A percentile compares a stretch with the other conserved stretches of the same genome.
phyloP scores from a whole-genome alignment of 92 coral and sea anemone genomes.

The Palythoa grandiflora region DNA sequence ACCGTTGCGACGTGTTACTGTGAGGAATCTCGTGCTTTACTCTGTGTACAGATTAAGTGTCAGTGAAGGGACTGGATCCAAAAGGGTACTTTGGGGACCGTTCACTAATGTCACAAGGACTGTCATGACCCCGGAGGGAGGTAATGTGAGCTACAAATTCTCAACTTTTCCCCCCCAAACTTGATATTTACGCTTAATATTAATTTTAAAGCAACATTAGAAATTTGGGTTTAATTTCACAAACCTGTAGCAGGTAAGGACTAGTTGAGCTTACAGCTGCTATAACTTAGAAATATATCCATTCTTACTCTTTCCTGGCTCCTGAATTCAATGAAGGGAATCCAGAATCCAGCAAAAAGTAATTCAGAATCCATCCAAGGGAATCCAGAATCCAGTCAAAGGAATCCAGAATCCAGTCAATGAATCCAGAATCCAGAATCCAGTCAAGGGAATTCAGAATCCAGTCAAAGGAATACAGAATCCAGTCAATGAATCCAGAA shows the following conservation, averaged over 20 bases:
- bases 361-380: not conserved
- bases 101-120: slow-evolving; percentile 35
- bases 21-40: slow-evolving; percentile 21
- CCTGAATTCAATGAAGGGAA: not conserved
- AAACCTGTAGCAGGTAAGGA: too few species aligned
- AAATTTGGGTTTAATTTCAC: too few species aligned
- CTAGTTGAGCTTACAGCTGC: too few species aligned
- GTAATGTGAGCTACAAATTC: not conserved
- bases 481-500: too few species aligned
- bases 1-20: slow-evolving; percentile 26
- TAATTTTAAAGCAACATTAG: too few species aligned
- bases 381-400: not conserved
- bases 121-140: slow-evolving; percentile 45
- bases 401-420: not conserved
- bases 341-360: not conserved
- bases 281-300: too few species aligned
- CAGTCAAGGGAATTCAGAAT: not conserved
- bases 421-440: not conserved
- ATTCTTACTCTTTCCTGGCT: too few species aligned
- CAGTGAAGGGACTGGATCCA: slow-evolving; percentile 49
- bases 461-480: not conserved
- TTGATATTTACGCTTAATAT: too few species aligned
- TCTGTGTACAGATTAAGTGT: slow-evolving; percentile 31
- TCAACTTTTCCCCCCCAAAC: not conserved
- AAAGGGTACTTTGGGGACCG: slow-evolving; percentile 37